Evolutionary conservation across 2,888 invertebrate species (phyloP).

Genomic region (Orchesella flavescens): DNA sequence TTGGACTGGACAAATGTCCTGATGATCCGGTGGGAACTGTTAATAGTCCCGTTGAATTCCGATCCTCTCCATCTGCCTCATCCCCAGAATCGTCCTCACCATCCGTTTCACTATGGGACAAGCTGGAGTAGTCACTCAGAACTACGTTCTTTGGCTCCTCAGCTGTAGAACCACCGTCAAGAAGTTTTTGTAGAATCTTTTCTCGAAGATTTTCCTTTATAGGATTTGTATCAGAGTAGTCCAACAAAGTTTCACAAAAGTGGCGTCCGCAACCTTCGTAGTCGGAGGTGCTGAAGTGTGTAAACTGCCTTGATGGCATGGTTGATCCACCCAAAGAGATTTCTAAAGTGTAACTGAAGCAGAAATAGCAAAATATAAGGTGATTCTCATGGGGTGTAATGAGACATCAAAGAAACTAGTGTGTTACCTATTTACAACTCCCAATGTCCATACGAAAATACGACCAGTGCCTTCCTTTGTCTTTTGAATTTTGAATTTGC

Average conservation of each 20-base stretch:
- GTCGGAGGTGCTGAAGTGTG: conserved; percentile 88
- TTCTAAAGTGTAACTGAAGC: conserved; percentile 90
- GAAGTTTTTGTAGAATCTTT: conserved; percentile 86
- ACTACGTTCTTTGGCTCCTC: conserved; percentile 91
- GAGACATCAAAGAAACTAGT: background rate
- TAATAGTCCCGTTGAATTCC: conserved; percentile 14
- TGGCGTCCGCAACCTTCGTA: conserved; percentile 88
- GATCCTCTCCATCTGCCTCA: conserved; percentile 20
- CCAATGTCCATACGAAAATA: conserved; percentile 96
- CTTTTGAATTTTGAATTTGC: conserved; percentile 93
- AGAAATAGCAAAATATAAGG: background rate
- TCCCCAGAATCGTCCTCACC: conserved; percentile 59
- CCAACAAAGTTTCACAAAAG: conserved; percentile 93
- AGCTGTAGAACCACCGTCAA: conserved; percentile 89
- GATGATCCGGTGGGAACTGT: background rate
- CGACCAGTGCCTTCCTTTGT: conserved; percentile 96
- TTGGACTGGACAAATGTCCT: conserved; percentile 12
- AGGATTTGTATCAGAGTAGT: conserved; percentile 91
- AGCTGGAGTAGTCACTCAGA: conserved; percentile 82
- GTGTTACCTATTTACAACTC: conserved; percentile 82
- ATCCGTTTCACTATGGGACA: conserved; percentile 71
- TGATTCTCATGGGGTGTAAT: background rate
- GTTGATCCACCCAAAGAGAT: conserved; percentile 94
- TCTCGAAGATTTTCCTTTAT: conserved; percentile 86
- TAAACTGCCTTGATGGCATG: conserved; percentile 84